Evolutionary conservation across 2,113 vertebrate genomes (phyloP).

Genomic region (Rhabdornis inornatus): DNA sequence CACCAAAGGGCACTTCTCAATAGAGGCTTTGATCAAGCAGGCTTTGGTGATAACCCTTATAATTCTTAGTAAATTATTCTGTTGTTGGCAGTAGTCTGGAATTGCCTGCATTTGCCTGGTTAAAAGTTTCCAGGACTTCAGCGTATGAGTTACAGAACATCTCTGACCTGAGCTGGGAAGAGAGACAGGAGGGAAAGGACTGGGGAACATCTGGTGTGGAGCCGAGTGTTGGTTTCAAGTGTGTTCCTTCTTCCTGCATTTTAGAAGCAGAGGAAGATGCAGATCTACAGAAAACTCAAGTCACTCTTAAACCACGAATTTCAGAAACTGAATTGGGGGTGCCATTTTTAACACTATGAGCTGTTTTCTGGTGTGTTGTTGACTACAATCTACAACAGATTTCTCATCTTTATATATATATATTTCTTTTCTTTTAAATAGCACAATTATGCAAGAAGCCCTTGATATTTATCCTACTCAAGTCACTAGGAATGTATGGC

Average conservation of each 20-base stretch:
- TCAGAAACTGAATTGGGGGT: fast-evolving
- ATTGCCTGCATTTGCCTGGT: background rate
- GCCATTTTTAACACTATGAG: background rate
- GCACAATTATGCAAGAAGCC: background rate
- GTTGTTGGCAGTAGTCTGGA: background rate
- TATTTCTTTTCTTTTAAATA: background rate
- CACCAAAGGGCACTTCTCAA: background rate
- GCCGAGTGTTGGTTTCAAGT: background rate
- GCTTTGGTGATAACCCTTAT: background rate
- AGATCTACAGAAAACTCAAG: background rate
- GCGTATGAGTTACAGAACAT: fast-evolving
- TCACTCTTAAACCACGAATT: background rate
- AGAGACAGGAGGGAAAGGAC: background rate
- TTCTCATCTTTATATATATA: background rate
- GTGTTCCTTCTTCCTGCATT: background rate
- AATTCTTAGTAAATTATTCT: background rate
- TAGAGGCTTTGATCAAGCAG: background rate
- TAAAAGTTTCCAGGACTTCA: background rate
- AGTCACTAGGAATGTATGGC: background rate
- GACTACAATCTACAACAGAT: background rate
- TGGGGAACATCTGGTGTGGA: background rate
- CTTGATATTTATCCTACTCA: background rate
- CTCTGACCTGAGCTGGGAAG: background rate
- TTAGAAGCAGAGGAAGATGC: background rate
- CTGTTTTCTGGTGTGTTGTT: background rate